Evolutionary conservation across 35 echinoderm and acorn worm genomes (phyloP).

Genomic region (Ptychodera flava): DNA sequence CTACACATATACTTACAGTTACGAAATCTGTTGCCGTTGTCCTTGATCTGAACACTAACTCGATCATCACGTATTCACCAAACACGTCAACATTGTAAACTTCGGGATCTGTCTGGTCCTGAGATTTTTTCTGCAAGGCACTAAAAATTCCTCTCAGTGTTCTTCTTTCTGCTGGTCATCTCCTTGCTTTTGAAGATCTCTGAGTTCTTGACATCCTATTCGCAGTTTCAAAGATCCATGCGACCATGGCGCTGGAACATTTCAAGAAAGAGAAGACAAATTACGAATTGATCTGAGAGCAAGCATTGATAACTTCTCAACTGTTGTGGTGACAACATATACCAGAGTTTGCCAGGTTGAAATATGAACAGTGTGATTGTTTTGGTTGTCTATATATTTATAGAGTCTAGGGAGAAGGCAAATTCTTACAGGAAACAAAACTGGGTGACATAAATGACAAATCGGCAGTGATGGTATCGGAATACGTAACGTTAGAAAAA

Average conservation of each 20-base stretch:
- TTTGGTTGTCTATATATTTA: too few species aligned
- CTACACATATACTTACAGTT: neutral
- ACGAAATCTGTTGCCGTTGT: neutral
- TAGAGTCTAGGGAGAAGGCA: too few species aligned
- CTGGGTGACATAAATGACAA: too few species aligned
- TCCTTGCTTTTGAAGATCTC: neutral
- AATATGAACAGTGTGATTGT: too few species aligned
- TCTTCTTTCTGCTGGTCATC: neutral
- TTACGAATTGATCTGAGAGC: too few species aligned
- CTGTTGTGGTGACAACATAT: too few species aligned
- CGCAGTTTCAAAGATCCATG: neutral
- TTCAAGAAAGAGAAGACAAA: too few species aligned
- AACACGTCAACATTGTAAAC: neutral
- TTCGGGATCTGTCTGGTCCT: neutral
- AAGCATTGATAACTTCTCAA: too few species aligned
- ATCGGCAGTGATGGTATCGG: too few species aligned
- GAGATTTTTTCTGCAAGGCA: neutral
- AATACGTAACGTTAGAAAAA: too few species aligned
- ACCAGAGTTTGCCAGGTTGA: too few species aligned
- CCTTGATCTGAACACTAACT: neutral
- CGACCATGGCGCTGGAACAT: neutral
- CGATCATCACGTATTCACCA: neutral
- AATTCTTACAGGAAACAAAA: too few species aligned
- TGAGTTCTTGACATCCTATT: neutral
- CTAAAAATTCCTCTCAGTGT: neutral